These are phyloP conservation scores for Redunca redunca DNA, from an alignment of 2,113 vertebrate genomes.

Conservation along the genomic window DNA sequence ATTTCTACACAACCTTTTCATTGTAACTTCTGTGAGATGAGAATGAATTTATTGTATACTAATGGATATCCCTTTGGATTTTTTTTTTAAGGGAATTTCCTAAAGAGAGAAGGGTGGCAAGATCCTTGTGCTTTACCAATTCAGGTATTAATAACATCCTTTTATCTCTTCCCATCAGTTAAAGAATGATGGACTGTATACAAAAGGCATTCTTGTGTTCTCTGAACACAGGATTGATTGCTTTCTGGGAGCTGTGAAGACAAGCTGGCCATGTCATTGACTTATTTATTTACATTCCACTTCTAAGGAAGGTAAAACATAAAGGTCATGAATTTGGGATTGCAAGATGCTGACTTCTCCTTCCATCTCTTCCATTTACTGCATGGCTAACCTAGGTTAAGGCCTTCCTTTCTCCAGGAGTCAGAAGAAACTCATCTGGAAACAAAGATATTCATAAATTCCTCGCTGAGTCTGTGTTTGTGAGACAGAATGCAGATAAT, in stretches of 20 bases:
- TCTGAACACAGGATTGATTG: fast-evolving
- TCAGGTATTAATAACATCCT: not conserved
- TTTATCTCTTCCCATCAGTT: not conserved
- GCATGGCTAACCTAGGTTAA: not conserved
- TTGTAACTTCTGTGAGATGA: not conserved
- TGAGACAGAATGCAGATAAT: not conserved
- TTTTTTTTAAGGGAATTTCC: not conserved
- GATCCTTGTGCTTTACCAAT: fast-evolving
- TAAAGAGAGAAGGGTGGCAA: not conserved
- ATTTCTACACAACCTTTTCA: not conserved
- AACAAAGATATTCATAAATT: not conserved
- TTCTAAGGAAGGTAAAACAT: fast-evolving
- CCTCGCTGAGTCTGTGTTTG: not conserved
- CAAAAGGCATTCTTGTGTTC: fast-evolving
- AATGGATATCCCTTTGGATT: not conserved
- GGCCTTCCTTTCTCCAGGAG: not conserved
- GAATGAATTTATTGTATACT: not conserved
- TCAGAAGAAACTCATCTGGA: not conserved
- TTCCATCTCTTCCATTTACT: not conserved
- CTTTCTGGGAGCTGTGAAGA: not conserved
- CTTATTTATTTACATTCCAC: too few relatives aligned
- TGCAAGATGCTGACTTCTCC: not conserved
- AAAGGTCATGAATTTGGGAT: not conserved
- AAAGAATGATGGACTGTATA: fast-evolving
- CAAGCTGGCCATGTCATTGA: fast-evolving